Conservation (phyloP, 2,113 vertebrate species). For the Anguilla rostrata region DNA sequence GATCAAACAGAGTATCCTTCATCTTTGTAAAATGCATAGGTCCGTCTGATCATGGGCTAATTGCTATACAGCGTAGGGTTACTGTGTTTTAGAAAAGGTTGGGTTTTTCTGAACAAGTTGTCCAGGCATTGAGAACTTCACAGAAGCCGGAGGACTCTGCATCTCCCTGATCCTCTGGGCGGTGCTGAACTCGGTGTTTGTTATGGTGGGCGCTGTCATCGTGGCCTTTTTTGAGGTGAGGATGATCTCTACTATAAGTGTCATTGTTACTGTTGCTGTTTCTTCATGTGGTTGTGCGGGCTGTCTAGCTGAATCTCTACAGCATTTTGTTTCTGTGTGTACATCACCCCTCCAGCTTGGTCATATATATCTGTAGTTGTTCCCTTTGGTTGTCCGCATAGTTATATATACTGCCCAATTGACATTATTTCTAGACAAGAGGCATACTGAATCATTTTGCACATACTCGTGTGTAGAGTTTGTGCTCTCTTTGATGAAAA, state of each 20-base stretch:
- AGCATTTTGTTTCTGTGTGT: too few relatives aligned
- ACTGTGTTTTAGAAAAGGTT: neutral
- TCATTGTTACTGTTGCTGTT: neutral
- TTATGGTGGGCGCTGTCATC: constrained; percentile 80
- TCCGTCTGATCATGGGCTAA: neutral
- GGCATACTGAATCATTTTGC: neutral
- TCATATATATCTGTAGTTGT: too few relatives aligned
- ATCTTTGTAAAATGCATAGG: neutral
- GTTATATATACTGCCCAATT: too few relatives aligned
- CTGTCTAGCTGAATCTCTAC: too few relatives aligned
- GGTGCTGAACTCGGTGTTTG: constrained; percentile 77
- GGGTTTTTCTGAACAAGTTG: constrained; percentile 13
- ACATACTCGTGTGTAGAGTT: neutral
- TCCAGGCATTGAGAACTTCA: constrained; percentile 86
- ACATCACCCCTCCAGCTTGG: too few relatives aligned
- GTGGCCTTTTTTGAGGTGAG: constrained; percentile 90
- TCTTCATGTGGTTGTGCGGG: too few relatives aligned
- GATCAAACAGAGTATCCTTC: constrained; percentile 91
- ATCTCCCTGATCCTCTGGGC: constrained; percentile 93
- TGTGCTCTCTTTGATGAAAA: neutral
- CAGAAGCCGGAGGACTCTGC: constrained; percentile 83
- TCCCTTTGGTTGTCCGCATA: too few relatives aligned
- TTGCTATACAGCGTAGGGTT: neutral
- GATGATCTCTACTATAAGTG: neutral
- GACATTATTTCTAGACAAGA: neutral